Percentiles rank a stretch among this genome's conserved stretches.
These are phyloP conservation scores for Rhea pennata DNA, from an alignment of 2,113 vertebrate species.

Conservation along the genomic window DNA sequence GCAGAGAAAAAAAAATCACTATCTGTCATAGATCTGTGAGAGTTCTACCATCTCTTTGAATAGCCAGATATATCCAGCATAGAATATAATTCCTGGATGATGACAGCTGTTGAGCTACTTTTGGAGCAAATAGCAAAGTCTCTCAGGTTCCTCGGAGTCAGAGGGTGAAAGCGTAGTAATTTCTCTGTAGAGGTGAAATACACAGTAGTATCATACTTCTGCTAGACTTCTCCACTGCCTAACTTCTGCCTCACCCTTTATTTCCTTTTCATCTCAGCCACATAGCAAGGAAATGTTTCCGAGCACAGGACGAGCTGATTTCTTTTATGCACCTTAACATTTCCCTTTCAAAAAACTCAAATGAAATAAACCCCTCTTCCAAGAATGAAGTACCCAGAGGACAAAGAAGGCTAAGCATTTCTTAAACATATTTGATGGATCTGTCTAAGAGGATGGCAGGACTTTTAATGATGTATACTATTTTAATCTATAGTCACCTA, in stretches of 20 bases:
- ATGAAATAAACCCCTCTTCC: not conserved
- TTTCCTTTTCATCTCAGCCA: not conserved
- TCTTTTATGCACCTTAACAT: not conserved
- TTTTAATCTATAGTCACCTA: not conserved
- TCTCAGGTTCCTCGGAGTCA: not conserved
- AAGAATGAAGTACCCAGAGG: not conserved
- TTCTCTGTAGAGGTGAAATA: not conserved
- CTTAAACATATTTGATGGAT: not conserved
- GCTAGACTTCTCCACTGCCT: not conserved
- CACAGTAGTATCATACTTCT: not conserved
- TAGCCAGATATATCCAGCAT: not conserved
- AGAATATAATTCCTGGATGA: not conserved
- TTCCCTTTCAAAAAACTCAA: not conserved
- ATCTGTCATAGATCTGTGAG: not conserved
- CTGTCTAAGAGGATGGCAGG: not conserved
- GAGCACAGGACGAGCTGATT: not conserved
- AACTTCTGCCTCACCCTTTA: not conserved
- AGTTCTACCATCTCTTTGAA: not conserved
- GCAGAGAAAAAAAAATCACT: not conserved
- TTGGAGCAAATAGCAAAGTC: not conserved
- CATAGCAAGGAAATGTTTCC: not conserved
- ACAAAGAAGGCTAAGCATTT: not conserved
- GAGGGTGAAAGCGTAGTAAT: not conserved
- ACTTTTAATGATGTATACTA: not conserved
- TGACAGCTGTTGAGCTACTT: not conserved